A percentile compares a stretch with the other conserved stretches of the same genome.
phyloP scores from a whole-genome alignment of 2,113 vertebrate genomes.

The Engraulis encrasicolus region DNA sequence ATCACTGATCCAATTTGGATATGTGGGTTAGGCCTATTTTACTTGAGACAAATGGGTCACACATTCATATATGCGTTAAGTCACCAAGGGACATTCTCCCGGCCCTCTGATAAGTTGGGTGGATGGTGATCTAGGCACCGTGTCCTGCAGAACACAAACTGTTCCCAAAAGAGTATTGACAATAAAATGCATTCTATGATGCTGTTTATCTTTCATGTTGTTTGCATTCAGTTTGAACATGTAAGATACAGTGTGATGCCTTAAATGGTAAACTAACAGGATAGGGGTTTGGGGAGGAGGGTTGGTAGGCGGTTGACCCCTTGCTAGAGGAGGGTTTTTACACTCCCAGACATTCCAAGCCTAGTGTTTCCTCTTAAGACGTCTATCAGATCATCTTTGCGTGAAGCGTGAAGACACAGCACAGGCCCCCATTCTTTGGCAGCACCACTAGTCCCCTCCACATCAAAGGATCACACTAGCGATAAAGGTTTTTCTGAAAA shows the following conservation, averaged over 20 bases:
- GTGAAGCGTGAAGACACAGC: conserved; percentile 17
- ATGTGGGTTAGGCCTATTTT: no score
- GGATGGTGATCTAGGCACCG: no score
- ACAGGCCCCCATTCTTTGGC: background rate
- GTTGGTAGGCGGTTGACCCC: background rate
- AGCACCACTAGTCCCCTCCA: background rate
- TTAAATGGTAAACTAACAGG: background rate
- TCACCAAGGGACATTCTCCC: no score
- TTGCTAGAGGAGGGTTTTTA: background rate
- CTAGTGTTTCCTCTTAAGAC: background rate
- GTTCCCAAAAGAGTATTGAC: no score
- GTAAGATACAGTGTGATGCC: background rate
- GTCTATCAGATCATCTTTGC: background rate
- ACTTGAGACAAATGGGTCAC: no score
- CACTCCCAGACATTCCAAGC: background rate
- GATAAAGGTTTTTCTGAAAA: background rate
- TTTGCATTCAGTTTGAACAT: background rate
- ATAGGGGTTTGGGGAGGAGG: background rate
- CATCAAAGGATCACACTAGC: conserved; percentile 27
- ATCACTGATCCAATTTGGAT: no score
- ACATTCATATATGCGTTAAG: no score
- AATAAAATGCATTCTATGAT: no score
- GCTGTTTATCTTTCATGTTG: no score
- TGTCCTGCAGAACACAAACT: no score
- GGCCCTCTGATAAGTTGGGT: no score